Base-by-base conservation (phyloP, 2,797 vertebrate genomes). In the Neosalanx taihuensis region DNA sequence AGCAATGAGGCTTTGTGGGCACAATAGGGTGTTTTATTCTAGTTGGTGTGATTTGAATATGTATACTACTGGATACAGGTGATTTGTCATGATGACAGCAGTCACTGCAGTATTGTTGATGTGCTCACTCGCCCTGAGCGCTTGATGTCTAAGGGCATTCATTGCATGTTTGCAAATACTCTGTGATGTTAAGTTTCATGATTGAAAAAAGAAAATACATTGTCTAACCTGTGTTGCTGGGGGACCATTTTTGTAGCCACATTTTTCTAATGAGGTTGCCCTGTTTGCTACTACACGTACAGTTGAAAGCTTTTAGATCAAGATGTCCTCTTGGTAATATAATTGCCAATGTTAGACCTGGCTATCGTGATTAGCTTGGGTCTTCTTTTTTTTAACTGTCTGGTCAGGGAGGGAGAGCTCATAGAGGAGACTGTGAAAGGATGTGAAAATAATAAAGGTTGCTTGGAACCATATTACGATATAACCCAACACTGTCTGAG, bases 81-180 rank as follows among this genome's bases (percentile, higher is more conserved):
- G 72, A 77, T 82, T 77, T 77, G 67, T 77, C 70, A 75, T 73
- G 72, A 76, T 79, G 74, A 79, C 76, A 81, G 72, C 76, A 81
- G 72, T 70, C 29, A 33, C 61, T 53, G 70, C 68, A 72, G 60
- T 70, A 60, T 76, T 76, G 61, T 68, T 68, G 60, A 72, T 76
- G 70, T 74, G 73, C 79, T 76, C 63, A 76, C 70, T 80, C 67
- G 71, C 56, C 71, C 66, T 73, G 66, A 70, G 74, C 73, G 18
- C 18, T 17, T 17, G 49, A 56, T 56, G 51, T 56, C 18, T 56
- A 56, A 56, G 51, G 41, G 9, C 41, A 46, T 46, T 46, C 41
- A 46, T 46, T 46, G 41, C 18, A n/a, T 56, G 51, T 56, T 56
- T 56, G 15, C n/a, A n/a, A 56, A 56, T 56, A 56, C 15, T 56